Evolutionary conservation across 2,113 vertebrate genomes (phyloP), one percentile per base, ranked within the genome.

Genomic region (Tenebrosternarchus preto): DNA sequence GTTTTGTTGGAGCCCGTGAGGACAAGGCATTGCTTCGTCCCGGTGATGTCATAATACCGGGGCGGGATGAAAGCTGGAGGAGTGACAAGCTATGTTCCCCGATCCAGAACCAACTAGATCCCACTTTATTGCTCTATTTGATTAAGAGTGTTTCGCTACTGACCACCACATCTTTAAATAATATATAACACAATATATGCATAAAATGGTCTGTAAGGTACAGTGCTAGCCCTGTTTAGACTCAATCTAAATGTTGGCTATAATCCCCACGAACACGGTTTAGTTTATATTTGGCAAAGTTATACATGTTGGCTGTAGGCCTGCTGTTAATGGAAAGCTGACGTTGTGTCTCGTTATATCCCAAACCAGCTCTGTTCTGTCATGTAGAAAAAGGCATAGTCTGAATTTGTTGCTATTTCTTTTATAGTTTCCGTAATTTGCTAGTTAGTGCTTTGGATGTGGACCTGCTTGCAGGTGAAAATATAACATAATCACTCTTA

Each of bases 41-140:
- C 84, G 80, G 85, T 92, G 91, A 93, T 90, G 92, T 91, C 82
- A 87, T 78, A 60, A 24, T 63, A 78, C 82, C 73, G 82, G 88
- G 91, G 90, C 87, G 91, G 92, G 87, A 85, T 86, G 59, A 80
- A 80, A 72, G 36, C 78, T 46, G 59, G 24, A 76, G 75, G 87
- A 77, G 79, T 76, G 39, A 80, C 87, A 29, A 39, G 24, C 12
- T 46, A 53, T 80, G 39, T 73, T 69, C 67, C 72, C 81, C 46
- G 67, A 66, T 33, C 29, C 29, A 43, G 55, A 64, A 43, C 22
- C 71, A 66, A 74, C 79, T 43, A 59, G 57, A 22, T 80, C 50
- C 24, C 31, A 36, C 11, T 31, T 33, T 80, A 59, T 61, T 80
- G 64, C 61, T 19, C 50, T 68, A 31, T 68, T 63, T 57, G 61